Evolutionary conservation across 2,797 vertebrate species (phyloP), one percentile per base, ranked within the genome.

Genomic region (Syncerus caffer): DNA sequence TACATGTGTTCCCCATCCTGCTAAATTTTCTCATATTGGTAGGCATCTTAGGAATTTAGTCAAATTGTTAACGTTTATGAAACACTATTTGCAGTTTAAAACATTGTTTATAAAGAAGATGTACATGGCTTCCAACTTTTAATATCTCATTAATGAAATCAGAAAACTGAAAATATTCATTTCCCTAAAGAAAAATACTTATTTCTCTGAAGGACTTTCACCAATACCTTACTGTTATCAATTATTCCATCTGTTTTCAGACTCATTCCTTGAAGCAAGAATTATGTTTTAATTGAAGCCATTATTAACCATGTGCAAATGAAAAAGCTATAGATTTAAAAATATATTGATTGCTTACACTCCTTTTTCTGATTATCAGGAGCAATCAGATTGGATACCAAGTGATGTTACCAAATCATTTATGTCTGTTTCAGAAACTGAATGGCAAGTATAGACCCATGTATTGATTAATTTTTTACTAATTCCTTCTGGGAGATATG

Each of bases 221-320:
- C 31, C 21, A 51, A 53, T 34, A 1, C 19, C 85, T 97, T 88
- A 42, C 55, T 51, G 29, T 71, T 80, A 90, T 90, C 55, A 53
- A 2, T 79, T 27, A 87, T 89, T 71, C 15, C 31, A 96, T 93
- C 58, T 97, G 58, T 74, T 97, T 94, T 93, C 29, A 94, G 50
- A 90, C 9, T 79, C 62, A 94, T 80, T 96, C 57, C 89, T 74
- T 88, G 76, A 83, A 79, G 74, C 16, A 83, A 96, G 25, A 74
- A 79, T 58, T 78, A n/a, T 58, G 12, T 62, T 95, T 95, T 95
- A 47, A 84, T 58, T 93, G 84, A 97, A 38, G 9, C 3, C n/a
- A 71, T 95, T 92, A 96, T 95, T 95, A 90, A 50, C 87, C 12
- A 92, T 29, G 21, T 85, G 27, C 29, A 95, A 88, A 82, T 82